phyloP scores from a whole-genome alignment of 2,797 vertebrate genomes.

The Gallirallus australis region DNA sequence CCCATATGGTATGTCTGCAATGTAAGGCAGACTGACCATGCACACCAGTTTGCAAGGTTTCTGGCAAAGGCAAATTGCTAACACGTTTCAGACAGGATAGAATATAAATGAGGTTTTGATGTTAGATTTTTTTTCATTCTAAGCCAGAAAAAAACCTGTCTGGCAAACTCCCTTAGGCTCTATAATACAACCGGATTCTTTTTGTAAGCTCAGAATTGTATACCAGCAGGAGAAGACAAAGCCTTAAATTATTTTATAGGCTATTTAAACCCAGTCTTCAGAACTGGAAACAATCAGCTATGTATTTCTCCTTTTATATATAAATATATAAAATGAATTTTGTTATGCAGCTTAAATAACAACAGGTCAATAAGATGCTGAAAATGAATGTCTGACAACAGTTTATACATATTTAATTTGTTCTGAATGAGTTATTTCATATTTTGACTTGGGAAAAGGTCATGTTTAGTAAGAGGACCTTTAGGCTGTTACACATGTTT shows the following conservation, averaged over 20 bases:
- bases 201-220: background rate
- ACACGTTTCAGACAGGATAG: background rate
- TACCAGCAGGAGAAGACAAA: background rate
- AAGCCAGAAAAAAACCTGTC: background rate
- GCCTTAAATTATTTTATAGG: background rate
- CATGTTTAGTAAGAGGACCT: background rate
- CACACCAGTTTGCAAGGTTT: background rate
- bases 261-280: background rate
- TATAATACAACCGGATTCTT: background rate
- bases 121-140: background rate
- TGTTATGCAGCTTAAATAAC: background rate
- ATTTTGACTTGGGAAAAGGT: background rate
- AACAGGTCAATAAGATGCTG: background rate
- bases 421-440: background rate
- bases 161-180: background rate
- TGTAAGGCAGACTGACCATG: background rate
- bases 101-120: background rate
- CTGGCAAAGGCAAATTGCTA: background rate
- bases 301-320: background rate
- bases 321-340: background rate
- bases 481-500: background rate
- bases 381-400: background rate
- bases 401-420: background rate
- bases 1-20: background rate
- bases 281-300: background rate